These are phyloP conservation scores for Erythrocercus mccallii DNA, from an alignment of 2,113 vertebrate genomes.

Conservation along the genomic window DNA sequence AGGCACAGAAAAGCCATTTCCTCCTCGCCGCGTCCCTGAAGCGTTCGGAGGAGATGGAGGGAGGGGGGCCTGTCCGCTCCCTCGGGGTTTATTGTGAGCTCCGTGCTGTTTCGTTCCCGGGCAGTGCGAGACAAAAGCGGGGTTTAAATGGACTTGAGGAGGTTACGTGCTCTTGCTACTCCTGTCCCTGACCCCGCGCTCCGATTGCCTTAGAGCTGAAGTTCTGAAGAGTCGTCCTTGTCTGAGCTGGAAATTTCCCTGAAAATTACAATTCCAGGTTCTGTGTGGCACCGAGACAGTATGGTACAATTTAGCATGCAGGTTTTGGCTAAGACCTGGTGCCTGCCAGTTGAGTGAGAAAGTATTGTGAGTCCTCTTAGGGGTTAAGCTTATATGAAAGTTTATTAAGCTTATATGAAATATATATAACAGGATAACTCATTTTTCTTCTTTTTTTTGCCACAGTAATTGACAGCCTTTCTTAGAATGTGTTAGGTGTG, in stretches of 20 bases:
- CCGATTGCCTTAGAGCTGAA: accelerated
- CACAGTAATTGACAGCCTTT: not conserved
- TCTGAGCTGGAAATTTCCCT: not conserved
- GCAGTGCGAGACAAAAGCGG: accelerated
- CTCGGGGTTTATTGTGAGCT: accelerated
- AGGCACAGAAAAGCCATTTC: not conserved
- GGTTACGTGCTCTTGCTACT: accelerated
- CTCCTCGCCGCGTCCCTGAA: not conserved
- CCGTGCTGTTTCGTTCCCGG: accelerated
- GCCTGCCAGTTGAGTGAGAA: no score
- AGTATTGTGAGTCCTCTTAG: accelerated
- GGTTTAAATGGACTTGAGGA: accelerated
- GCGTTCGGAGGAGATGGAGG: not conserved
- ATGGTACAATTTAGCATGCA: not conserved
- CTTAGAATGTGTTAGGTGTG: not conserved
- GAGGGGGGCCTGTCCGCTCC: not conserved
- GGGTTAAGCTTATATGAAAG: not conserved
- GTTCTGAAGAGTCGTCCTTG: no score
- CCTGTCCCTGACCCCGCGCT: accelerated
- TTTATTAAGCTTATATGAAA: not conserved
- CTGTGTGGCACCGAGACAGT: accelerated
- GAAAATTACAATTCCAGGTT: not conserved
- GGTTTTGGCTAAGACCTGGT: not conserved
- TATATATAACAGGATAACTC: accelerated
- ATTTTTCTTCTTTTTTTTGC: not conserved